Evolutionary conservation across 2,888 invertebrate genomes (phyloP).

Genomic region (Ischnura elegans): DNA sequence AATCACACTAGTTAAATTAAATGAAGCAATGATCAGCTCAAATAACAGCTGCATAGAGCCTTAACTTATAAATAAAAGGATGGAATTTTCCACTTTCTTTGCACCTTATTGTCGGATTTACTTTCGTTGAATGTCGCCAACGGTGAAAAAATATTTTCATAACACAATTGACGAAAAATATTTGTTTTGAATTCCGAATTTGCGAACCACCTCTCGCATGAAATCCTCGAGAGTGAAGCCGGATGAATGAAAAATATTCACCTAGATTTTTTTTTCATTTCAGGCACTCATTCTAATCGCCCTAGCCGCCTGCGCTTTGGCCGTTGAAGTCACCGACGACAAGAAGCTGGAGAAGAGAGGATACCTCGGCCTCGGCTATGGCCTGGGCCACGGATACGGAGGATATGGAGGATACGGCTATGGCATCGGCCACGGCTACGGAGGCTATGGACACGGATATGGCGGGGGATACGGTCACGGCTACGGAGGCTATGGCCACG

Average conservation of each 20-base stretch:
- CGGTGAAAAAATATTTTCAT: too few species aligned
- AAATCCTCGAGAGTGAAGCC: too few species aligned
- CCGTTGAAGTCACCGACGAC: conserved; percentile 16
- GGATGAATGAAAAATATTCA: neutral
- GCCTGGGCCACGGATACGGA: conserved; percentile 4
- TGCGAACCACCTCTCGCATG: too few species aligned
- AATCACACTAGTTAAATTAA: too few species aligned
- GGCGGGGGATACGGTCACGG: conserved; percentile 13
- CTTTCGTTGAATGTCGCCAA: too few species aligned
- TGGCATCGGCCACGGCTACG: conserved; percentile 30
- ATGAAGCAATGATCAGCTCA: too few species aligned
- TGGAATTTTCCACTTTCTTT: too few species aligned
- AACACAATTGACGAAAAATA: too few species aligned
- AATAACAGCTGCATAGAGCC: too few species aligned
- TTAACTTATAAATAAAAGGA: too few species aligned
- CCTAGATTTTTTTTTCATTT: neutral
- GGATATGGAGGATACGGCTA: neutral
- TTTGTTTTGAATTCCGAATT: too few species aligned
- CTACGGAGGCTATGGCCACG: conserved; percentile 7
- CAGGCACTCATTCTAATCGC: conserved; percentile 46
- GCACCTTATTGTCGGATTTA: too few species aligned
- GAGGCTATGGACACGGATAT: conserved; percentile 37
- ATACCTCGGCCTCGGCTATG: conserved; percentile 45
- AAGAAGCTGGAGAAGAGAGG: conserved; percentile 56
- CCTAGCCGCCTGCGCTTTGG: conserved; percentile 28